Conservation (phyloP, 2,113 vertebrate genomes). For the Clarias batrachus region DNA sequence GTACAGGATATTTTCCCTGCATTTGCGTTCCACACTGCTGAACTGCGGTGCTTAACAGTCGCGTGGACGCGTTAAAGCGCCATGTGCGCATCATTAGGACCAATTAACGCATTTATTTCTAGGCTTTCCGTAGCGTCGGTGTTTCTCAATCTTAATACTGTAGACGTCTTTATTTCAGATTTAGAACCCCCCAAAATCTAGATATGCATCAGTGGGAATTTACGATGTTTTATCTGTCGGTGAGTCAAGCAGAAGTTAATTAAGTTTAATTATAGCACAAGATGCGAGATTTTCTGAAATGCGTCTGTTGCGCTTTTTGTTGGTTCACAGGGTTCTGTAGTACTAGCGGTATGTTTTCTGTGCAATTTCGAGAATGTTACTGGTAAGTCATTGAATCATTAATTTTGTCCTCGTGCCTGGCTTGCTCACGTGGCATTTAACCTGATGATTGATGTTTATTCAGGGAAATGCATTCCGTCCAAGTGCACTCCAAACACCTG, state of each 20-base stretch:
- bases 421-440: not conserved
- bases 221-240: not conserved
- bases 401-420: not conserved
- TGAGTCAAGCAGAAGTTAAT: not conserved
- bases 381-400: slow-evolving; percentile 52
- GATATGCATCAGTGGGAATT: not conserved
- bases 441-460: not conserved
- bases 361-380: slow-evolving; percentile 18
- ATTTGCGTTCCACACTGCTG: not conserved
- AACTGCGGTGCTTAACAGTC: not conserved
- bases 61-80: not conserved
- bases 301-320: not conserved
- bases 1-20: not conserved
- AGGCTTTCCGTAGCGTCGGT: accelerated
- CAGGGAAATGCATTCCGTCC: slow-evolving; percentile 65
- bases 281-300: not conserved
- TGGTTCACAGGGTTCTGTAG: slow-evolving; percentile 45
- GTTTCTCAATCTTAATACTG: not conserved
- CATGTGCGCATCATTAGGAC: slow-evolving; percentile 17
- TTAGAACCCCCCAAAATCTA: not conserved
- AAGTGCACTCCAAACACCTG: slow-evolving; percentile 59
- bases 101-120: slow-evolving; percentile 1
- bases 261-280: too few species aligned
- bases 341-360: slow-evolving; percentile 52
- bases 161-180: not conserved